Conservation (phyloP, 2,888 invertebrate species). For the Tachina fera region DNA sequence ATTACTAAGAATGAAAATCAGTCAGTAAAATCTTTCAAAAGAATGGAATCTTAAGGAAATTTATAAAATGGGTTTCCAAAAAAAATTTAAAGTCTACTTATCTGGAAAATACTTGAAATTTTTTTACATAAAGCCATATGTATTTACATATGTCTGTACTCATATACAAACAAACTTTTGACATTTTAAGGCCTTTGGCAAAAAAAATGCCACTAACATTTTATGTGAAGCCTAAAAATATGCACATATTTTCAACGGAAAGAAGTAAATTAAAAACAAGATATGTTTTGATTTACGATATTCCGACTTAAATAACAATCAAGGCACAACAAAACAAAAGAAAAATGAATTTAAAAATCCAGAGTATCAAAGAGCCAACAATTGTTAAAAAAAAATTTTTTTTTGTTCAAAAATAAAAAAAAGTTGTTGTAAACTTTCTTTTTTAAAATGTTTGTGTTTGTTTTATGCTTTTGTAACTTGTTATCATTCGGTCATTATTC, state of each 20-base stretch:
- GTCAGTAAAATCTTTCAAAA: too few relatives aligned
- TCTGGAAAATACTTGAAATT: too few relatives aligned
- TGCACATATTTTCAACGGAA: conserved; percentile 60
- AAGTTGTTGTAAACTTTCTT: conserved; percentile 56
- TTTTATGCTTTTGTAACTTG: conserved; percentile 63
- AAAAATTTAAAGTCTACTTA: too few relatives aligned
- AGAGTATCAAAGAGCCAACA: conserved; percentile 48
- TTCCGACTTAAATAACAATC: conserved; percentile 44
- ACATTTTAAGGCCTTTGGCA: conserved; percentile 27
- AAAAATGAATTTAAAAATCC: conserved; percentile 28
- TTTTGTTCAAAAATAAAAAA: conserved; percentile 28
- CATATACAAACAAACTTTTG: conserved; percentile 34
- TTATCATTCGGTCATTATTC: conserved; percentile 70
- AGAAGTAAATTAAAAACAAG: conserved; percentile 65
- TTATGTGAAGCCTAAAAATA: conserved; percentile 61
- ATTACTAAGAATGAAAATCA: too few relatives aligned
- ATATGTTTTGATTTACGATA: conserved; percentile 70
- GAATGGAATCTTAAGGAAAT: too few relatives aligned
- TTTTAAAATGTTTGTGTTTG: conserved; percentile 38
- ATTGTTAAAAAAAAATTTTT: conserved; percentile 38
- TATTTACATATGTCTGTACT: background rate
- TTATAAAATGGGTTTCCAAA: too few relatives aligned
- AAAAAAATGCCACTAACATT: conserved; percentile 49
- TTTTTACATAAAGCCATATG: background rate
- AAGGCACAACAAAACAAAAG: conserved; percentile 10